Evolutionary conservation across 2,113 vertebrate genomes (phyloP), one percentile per base, ranked within the genome.

Genomic region (Kryptolebias marmoratus): DNA sequence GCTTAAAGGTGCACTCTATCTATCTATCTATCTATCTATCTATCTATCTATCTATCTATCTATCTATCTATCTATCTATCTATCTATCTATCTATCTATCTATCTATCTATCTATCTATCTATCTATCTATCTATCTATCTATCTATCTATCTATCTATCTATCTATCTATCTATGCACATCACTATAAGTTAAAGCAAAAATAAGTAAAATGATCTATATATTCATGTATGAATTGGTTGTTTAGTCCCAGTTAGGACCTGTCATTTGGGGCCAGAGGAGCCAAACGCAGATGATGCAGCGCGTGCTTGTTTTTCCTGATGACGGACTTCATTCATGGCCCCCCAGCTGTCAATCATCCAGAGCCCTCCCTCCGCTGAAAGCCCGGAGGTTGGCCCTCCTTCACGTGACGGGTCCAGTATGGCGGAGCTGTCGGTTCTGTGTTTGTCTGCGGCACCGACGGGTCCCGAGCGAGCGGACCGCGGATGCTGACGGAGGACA

Each of bases 391-490:
- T 42, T 68, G 84, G 57, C 30, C n/a, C 39, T 42, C 39, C 27
- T 84, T 86, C 93, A 94, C 91, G 93, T 93, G 93, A 94, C 82
- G 58, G 22, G 77, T 76, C 85, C 92, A 92, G 89, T 87, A 91
- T 92, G 91, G 92, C 90, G 91, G 90, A 92, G 78, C 75, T 68
- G 83, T 45, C 73, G 75, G 63, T 72, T 78, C 50, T 78, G 58
- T 87, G 87, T 74, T 65, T 76, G 2, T 28, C 48, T 57, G 71
- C 75, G 36, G 75, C 48, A 28, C 87, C 68, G 82, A 86, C 87
- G 85, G 90, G 85, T 84, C 87, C 83, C 74, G 71, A 79, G 78
- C 84, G 56, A 47, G 50, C 0, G 36, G 18, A 36, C 6, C 8
- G 68, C 31, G 70, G 83, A 87, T 80, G 85, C 79, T 60, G 8